phyloP scores from a whole-genome alignment of 2,888 invertebrate species.

The Tiphia femorata region DNA sequence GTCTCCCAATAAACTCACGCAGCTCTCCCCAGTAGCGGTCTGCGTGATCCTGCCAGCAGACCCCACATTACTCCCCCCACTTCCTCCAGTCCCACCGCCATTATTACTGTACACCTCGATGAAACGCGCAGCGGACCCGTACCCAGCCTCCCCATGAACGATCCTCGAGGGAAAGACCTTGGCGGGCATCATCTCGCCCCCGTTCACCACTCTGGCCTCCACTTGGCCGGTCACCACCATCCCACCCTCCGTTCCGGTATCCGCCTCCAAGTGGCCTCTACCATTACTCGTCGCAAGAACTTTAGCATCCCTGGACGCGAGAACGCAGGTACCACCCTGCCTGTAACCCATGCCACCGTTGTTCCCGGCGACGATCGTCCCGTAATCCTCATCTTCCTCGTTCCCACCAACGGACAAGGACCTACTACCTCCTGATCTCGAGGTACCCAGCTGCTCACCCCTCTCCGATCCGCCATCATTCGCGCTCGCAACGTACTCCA shows the following conservation, averaged over 20 bases:
- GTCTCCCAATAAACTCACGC: conserved; percentile 31
- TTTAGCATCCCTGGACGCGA: neutral
- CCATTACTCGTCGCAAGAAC: too few relatives aligned
- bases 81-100: neutral
- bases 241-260: conserved; percentile 20
- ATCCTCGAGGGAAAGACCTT: conserved; percentile 37
- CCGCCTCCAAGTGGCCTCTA: conserved; percentile 5
- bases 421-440: neutral
- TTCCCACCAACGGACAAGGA: neutral
- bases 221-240: conserved; percentile 13
- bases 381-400: conserved; percentile 47
- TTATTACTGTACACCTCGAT: conserved; percentile 21
- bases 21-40: conserved; percentile 22
- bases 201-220: conserved; percentile 12
- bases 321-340: conserved; percentile 21
- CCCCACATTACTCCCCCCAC: too few relatives aligned
- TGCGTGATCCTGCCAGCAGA: conserved; percentile 31
- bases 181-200: conserved; percentile 23
- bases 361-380: conserved; percentile 28
- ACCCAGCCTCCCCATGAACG: conserved; percentile 28
- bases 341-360: conserved; percentile 32
- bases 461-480: neutral
- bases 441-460: neutral
- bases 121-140: conserved; percentile 16
- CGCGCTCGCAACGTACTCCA: conserved; percentile 22